Evolutionary conservation across 2,888 invertebrate genomes (phyloP).

Genomic region (Limnephilus auricula): DNA sequence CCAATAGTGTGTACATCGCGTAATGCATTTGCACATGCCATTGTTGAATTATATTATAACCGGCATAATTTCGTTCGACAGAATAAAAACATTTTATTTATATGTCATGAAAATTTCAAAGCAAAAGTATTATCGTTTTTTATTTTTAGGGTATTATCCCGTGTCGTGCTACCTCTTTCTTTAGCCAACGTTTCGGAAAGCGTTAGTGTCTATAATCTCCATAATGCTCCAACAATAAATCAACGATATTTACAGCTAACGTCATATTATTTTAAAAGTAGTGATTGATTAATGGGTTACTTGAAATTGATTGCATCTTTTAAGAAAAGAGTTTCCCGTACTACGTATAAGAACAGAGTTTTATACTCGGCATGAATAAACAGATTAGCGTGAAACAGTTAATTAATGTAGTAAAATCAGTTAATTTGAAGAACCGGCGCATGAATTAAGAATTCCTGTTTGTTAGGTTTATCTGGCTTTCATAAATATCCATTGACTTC

Average conservation of each 20-base stretch:
- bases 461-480: slow-evolving; percentile 8
- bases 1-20: background rate
- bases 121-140: too few relatives aligned
- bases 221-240: too few relatives aligned
- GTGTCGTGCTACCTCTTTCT: too few relatives aligned
- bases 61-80: background rate
- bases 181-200: too few relatives aligned
- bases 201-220: too few relatives aligned
- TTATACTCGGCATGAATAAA: background rate
- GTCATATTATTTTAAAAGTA: background rate
- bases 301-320: background rate
- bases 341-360: background rate
- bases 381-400: background rate
- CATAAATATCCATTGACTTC: slow-evolving; percentile 4
- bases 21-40: background rate
- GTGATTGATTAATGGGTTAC: background rate
- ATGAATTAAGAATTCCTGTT: slow-evolving; percentile 12
- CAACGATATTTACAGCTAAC: too few relatives aligned
- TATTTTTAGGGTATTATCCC: too few relatives aligned
- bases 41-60: background rate
- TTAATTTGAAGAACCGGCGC: background rate
- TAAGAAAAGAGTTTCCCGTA: too few relatives aligned
- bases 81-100: background rate
- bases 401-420: background rate
- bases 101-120: too few relatives aligned